Evolutionary conservation across 2,888 invertebrate species (phyloP), one percentile per base, ranked within the genome.

Genomic region (Venusia cambrica): DNA sequence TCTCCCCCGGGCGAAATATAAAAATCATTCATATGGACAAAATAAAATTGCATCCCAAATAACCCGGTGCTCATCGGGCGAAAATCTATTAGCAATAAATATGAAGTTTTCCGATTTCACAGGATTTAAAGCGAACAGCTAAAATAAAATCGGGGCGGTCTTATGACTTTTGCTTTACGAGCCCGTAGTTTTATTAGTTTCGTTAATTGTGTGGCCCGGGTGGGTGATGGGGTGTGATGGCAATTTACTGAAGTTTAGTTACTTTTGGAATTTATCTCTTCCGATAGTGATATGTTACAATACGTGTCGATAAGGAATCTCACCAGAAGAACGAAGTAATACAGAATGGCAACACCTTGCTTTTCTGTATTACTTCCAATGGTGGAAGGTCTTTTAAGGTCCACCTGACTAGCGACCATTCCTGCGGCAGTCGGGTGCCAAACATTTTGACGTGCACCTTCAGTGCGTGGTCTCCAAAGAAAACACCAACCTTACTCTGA

Each of bases 71-170:
- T 81, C 81, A 78, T 77, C 81, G 73, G 71, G 68, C 77, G 72
- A 80, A 77, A 87, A 87, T 84, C 87, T 85, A 87, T 87, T 85
- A 83, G 85, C 84, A 87, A 84, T 87, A 87, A 87, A 87, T 85
- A 85, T 84, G 76, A 85, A 87, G 75, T 87, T 87, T 87, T 84
- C 78, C 83, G 79, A 85, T 87, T 85, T 77, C 80, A 75, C 73
- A 72, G 77, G 83, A 81, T 79, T 84, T 81, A 77, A 84, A 81
- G 77, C 59, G 64, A 70, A 59, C 60, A 62, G 64, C 61, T 60
- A 50, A 46, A 67, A 75, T 76, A 66, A 76, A 75, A 70, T 62
- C 61, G 60, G 63, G 63, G 73, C 66, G 65, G 73, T 72, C 70
- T 70, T 70, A 67, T 64, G 69, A 73, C 67, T 75, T 78, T 74